Percentiles rank a stretch among this genome's conserved stretches.
Conservation (phyloP, 2,113 vertebrate genomes). For the Salvelinus namaycush region DNA sequence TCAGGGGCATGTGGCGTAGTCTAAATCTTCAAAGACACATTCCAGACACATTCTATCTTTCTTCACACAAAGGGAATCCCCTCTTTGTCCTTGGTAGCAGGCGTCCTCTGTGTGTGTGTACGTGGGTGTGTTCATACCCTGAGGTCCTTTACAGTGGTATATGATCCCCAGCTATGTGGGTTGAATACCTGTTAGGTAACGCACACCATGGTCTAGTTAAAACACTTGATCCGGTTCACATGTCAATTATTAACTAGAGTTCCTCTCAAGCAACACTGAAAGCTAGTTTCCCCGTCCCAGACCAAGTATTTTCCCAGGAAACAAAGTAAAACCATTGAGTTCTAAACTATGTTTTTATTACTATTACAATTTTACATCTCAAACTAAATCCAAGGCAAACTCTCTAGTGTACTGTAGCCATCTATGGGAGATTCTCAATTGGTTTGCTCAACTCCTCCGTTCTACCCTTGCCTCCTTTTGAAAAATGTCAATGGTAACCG, state of each 20-base stretch:
- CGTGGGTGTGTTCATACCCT: slow-evolving; percentile 24
- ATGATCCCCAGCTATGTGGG: slow-evolving; percentile 38
- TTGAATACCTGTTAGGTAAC: slow-evolving; percentile 44
- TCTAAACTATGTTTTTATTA: too few species aligned
- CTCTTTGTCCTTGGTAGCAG: slow-evolving; percentile 34
- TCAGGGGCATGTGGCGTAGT: slow-evolving; percentile 31
- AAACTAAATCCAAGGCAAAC: too few species aligned
- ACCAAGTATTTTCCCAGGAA: too few species aligned
- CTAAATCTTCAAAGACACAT: slow-evolving; percentile 15
- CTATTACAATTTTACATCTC: too few species aligned
- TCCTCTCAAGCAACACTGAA: background rate
- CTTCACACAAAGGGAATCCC: slow-evolving; percentile 55
- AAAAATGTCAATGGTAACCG: too few species aligned
- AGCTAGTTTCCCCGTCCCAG: too few species aligned
- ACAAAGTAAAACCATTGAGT: too few species aligned
- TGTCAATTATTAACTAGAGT: background rate
- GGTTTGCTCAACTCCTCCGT: too few species aligned
- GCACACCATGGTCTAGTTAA: background rate
- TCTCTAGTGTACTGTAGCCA: too few species aligned
- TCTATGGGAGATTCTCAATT: too few species aligned
- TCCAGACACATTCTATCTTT: slow-evolving; percentile 39
- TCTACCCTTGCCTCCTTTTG: too few species aligned
- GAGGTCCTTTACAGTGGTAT: slow-evolving; percentile 52
- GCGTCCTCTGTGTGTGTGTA: slow-evolving; percentile 7
- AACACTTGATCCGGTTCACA: background rate